These are phyloP conservation scores for Drosophila buzzatii DNA, from an alignment of 2,888 invertebrate species.

Conservation along the genomic window DNA sequence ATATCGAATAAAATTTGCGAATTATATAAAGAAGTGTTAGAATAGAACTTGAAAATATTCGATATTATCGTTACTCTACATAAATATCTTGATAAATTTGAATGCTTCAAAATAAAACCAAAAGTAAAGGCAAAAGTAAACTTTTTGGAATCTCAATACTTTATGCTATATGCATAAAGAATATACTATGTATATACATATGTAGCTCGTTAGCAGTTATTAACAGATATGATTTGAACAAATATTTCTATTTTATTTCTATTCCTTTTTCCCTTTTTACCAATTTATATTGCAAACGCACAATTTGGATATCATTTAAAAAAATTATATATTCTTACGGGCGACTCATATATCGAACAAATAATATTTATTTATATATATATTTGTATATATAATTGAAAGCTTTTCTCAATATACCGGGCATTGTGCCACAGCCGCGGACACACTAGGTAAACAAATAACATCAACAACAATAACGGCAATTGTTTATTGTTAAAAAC, in stretches of 20 bases:
- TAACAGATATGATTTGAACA: constrained; percentile 45
- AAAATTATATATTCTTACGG: constrained; percentile 31
- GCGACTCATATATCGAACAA: constrained; percentile 21
- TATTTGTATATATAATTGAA: constrained; percentile 41
- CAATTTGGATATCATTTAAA: constrained; percentile 43
- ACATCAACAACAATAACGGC: constrained; percentile 22
- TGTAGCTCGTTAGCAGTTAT: constrained; percentile 22
- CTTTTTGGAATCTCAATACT: not conserved
- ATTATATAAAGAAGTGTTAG: not conserved
- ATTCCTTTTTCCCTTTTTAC: constrained; percentile 38
- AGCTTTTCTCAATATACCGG: constrained; percentile 84
- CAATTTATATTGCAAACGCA: constrained; percentile 40
- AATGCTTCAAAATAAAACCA: not conserved
- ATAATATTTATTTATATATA: constrained; percentile 1
- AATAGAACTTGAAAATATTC: not conserved
- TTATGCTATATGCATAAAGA: constrained; percentile 1
- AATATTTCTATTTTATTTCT: constrained; percentile 50
- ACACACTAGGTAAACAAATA: constrained; percentile 81
- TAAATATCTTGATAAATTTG: not conserved
- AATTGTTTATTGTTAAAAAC: constrained; percentile 11
- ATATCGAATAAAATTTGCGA: not conserved
- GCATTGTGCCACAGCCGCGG: constrained; percentile 83
- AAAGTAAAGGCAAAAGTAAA: not conserved
- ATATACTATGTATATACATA: constrained; percentile 7
- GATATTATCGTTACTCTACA: not conserved